Evolutionary conservation across 2,113 vertebrate genomes (phyloP).

Genomic region (Pantherophis guttatus): DNA sequence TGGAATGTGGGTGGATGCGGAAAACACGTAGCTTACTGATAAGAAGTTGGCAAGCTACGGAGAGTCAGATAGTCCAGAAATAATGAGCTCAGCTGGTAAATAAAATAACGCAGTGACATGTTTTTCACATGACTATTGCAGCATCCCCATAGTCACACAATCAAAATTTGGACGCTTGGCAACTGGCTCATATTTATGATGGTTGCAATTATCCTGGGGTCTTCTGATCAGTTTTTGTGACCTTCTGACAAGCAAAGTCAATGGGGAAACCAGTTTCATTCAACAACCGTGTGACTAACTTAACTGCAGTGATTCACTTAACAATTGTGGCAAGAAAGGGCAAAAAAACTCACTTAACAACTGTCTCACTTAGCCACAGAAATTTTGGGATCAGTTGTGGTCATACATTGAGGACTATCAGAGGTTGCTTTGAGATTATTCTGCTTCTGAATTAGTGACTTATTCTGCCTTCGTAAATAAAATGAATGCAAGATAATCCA

Average conservation of each 20-base stretch:
- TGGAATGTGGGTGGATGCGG: too few relatives aligned
- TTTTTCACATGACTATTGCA: not conserved
- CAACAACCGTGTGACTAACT: not conserved
- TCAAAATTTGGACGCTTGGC: not conserved
- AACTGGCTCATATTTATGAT: not conserved
- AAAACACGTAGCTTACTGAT: too few relatives aligned
- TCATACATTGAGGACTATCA: not conserved
- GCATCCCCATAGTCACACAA: not conserved
- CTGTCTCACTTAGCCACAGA: not conserved
- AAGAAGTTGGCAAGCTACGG: too few relatives aligned
- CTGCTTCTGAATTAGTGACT: not conserved
- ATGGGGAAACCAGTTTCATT: not conserved
- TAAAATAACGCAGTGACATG: too few relatives aligned
- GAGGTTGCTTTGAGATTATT: not conserved
- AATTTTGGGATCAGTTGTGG: not conserved
- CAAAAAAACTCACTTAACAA: not conserved
- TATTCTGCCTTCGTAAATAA: not conserved
- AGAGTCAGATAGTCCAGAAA: too few relatives aligned
- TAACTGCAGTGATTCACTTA: not conserved
- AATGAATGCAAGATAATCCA: not conserved
- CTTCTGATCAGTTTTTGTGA: accelerated
- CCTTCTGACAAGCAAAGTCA: not conserved
- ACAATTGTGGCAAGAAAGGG: not conserved
- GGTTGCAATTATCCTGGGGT: not conserved
- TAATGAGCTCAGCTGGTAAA: too few relatives aligned